Evolutionary conservation across 2,797 vertebrate genomes (phyloP).

Genomic region (Sebastes hopkinsi): DNA sequence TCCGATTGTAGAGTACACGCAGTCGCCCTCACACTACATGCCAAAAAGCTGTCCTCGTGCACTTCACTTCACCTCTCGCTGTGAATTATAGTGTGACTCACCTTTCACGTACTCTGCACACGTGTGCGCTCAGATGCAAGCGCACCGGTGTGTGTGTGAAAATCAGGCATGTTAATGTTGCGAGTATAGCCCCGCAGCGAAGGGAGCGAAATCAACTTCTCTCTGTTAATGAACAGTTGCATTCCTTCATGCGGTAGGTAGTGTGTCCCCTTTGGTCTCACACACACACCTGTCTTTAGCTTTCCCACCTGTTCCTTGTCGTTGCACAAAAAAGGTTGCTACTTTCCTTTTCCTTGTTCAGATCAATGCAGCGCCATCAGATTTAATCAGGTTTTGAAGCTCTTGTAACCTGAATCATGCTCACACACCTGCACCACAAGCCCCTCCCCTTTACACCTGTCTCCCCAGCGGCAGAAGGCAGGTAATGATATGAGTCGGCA

Average conservation of each 20-base stretch:
- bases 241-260: constrained; percentile 21
- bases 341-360: constrained; percentile 36
- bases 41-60: constrained; percentile 35
- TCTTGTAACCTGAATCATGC: constrained; percentile 53
- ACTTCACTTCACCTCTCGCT: constrained; percentile 45
- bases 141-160: constrained; percentile 6
- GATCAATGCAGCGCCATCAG: constrained; percentile 42
- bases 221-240: constrained; percentile 62
- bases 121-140: constrained; percentile 4
- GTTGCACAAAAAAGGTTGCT: constrained; percentile 29
- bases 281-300: constrained; percentile 45
- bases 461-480: constrained; percentile 47
- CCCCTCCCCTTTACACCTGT: constrained; percentile 72
- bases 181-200: constrained; percentile 38
- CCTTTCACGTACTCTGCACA: constrained; percentile 40
- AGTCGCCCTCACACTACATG: background rate
- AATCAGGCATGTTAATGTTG: constrained; percentile 62
- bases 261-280: constrained; percentile 4
- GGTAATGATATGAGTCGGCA: constrained; percentile 26
- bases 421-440: constrained; percentile 57
- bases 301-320: constrained; percentile 40
- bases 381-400: constrained; percentile 29
- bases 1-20: background rate
- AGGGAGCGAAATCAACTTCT: constrained; percentile 28
- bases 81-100: constrained; percentile 48